These are phyloP conservation scores for Brachyptera putata DNA, from an alignment of 2,888 invertebrate species.

Conservation along the genomic window DNA sequence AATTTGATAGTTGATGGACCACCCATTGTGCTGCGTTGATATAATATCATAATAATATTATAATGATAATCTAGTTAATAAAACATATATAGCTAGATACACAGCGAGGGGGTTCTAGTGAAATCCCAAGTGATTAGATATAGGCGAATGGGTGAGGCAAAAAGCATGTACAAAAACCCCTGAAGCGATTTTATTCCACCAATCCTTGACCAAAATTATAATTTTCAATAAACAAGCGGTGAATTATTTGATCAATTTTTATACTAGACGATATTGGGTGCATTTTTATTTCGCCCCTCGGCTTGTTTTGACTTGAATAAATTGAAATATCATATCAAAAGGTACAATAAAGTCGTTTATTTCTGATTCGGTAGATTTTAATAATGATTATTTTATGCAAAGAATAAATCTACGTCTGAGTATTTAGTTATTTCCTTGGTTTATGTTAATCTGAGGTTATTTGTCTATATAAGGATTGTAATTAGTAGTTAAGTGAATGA, in stretches of 20 bases:
- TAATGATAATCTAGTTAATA: conserved; percentile 11
- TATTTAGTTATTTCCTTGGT: background rate
- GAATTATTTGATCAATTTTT: background rate
- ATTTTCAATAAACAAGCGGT: background rate
- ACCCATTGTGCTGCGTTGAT: conserved; percentile 26
- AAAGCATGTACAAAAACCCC: no score
- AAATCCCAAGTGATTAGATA: no score
- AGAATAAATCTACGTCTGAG: no score
- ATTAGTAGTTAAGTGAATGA: no score
- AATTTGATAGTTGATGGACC: conserved; percentile 25
- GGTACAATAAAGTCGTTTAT: no score
- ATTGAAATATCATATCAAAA: no score
- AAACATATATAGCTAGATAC: background rate
- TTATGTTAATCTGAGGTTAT: background rate
- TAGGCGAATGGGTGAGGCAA: no score
- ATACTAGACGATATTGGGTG: background rate
- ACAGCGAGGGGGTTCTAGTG: no score
- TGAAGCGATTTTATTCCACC: no score
- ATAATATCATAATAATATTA: conserved; percentile 15
- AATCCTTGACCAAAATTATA: background rate
- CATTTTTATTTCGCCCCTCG: background rate
- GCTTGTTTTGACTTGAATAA: background rate
- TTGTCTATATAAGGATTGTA: background rate
- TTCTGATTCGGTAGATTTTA: no score
- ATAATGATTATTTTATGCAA: conserved; percentile 8